Conservation (phyloP, 2,797 vertebrate genomes). For the Enteromius mattozi region DNA sequence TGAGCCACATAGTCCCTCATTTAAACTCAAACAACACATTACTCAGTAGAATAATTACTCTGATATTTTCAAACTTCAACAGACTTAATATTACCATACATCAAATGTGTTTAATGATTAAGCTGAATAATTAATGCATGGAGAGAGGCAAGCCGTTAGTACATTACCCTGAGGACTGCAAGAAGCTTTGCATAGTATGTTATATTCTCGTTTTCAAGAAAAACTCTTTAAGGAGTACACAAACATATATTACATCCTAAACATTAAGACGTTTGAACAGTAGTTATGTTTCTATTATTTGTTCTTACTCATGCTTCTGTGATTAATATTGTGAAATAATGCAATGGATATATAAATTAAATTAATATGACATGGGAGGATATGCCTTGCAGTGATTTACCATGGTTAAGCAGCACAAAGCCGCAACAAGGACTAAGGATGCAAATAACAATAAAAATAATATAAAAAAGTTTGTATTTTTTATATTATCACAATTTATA, state of each 20-base stretch:
- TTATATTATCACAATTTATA: no score
- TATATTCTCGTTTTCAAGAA: background rate
- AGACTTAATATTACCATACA: slow-evolving; percentile 56
- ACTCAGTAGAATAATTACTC: slow-evolving; percentile 54
- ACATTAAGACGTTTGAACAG: background rate
- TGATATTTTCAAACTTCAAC: slow-evolving; percentile 55
- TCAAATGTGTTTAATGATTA: slow-evolving; percentile 73
- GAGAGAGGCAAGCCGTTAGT: slow-evolving; percentile 62
- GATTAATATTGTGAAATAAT: background rate
- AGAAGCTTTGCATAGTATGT: background rate
- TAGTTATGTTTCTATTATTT: background rate
- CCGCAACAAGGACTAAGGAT: background rate
- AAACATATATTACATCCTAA: slow-evolving; percentile 9
- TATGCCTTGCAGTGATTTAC: background rate
- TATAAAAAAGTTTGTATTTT: no score
- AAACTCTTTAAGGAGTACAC: background rate
- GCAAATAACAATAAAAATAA: background rate
- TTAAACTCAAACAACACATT: slow-evolving; percentile 70
- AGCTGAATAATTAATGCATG: slow-evolving; percentile 74
- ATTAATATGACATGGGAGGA: background rate
- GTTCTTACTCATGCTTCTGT: background rate
- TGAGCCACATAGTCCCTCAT: slow-evolving; percentile 9
- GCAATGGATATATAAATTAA: slow-evolving; percentile 16
- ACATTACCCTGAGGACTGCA: slow-evolving; percentile 65
- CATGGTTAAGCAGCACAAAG: background rate